Base-by-base conservation (phyloP, 2,797 vertebrate genomes). In the Phaenicophaeus curvirostris region DNA sequence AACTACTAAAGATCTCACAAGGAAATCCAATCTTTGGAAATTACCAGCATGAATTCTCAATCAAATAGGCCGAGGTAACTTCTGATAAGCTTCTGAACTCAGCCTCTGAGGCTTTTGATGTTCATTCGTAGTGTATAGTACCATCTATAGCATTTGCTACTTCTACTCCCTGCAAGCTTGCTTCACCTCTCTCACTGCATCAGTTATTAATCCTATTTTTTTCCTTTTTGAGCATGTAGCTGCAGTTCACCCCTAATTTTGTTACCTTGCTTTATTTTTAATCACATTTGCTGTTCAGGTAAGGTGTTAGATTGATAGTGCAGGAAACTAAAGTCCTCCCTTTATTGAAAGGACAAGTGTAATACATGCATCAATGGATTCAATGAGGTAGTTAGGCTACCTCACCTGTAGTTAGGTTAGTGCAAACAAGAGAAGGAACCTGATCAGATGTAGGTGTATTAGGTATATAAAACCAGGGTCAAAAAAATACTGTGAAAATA, bases 1-100 rank as follows among this genome's bases (percentile, higher is more conserved):
- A 96, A 90, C 77, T 90, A 91, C 90, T 92, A 31, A 94, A 95
- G 91, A 93, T 93, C 90, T 94, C 85, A 85, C 71, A 96, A 96
- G 85, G 58, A 95, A 96, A 94, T 82, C 61, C 71, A 94, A 77
- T 96, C 92, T 97, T 94, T 92, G 94, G 94, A 96, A 96, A 95
- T 96, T 82, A 95, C 41, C 80, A 96, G 87, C 83, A 91, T 94
- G 93, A 96, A 96, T 95, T 96, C 95, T 80, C 67, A 94, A 88
- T 94, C 80, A 96, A 93, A 95, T 85, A 96, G 83, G 68, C 75
- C 0, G 18, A 90, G 85, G 71, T 96, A 96, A 85, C 84, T 92
- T 96, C 94, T 94, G 90, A 90, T 94, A 96, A 94, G 90, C 85
- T 90, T 94, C 95, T 94, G 91, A 95, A 94, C 80, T 71, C 84